Evolutionary conservation across 2,113 vertebrate genomes (phyloP).

Genomic region (Otis tarda): DNA sequence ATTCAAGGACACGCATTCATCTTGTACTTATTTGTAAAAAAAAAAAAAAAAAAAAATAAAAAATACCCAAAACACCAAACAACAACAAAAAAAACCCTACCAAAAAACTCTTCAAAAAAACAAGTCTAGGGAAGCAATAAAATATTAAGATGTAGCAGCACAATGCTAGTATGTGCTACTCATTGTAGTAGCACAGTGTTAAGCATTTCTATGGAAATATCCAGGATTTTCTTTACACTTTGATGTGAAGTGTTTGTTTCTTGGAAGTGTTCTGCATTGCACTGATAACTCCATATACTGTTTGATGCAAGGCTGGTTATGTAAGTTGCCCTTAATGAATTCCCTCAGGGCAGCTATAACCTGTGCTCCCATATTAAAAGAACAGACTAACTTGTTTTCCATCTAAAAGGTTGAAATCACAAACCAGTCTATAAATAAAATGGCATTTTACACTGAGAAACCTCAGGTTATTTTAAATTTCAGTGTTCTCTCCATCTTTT

Average conservation of each 20-base stretch:
- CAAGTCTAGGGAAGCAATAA: neutral
- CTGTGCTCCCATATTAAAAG: neutral
- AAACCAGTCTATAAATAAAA: neutral
- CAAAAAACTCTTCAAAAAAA: neutral
- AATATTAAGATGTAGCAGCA: neutral
- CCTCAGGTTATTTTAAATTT: neutral
- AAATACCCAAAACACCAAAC: too few species aligned
- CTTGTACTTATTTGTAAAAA: neutral
- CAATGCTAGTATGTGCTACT: neutral
- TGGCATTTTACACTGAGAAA: neutral
- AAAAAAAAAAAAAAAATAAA: neutral
- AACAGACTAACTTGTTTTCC: neutral
- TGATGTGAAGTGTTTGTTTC: neutral
- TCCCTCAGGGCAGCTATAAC: neutral
- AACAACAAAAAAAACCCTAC: accelerated
- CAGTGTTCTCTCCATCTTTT: neutral
- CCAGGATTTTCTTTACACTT: neutral
- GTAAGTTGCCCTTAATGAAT: neutral
- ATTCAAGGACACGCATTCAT: neutral
- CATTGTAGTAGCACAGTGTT: neutral
- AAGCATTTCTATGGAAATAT: neutral
- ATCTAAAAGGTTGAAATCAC: neutral
- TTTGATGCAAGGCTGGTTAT: neutral
- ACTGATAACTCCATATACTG: neutral
- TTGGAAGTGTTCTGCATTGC: neutral